phyloP scores from a whole-genome alignment of 1,140 invertebrate genomes.

The Melipona quadrifasciata region DNA sequence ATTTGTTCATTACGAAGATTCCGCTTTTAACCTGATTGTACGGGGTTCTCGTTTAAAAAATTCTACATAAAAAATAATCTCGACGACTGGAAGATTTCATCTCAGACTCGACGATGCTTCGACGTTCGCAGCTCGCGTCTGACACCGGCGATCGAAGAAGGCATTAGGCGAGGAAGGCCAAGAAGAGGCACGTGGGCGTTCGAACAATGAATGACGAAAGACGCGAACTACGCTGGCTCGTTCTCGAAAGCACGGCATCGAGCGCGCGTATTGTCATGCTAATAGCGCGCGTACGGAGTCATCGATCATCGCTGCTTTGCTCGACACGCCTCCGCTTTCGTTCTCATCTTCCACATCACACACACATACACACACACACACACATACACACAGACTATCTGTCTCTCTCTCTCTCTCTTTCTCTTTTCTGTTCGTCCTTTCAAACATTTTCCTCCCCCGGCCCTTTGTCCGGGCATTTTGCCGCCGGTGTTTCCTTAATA shows the following conservation, averaged over 20 bases:
- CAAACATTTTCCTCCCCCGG: constrained; percentile 18
- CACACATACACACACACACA: too few species aligned
- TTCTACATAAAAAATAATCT: too few species aligned
- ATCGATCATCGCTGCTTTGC: constrained; percentile 57
- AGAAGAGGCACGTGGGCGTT: neutral
- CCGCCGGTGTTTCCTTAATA: constrained; percentile 39
- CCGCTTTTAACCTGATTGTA: too few species aligned
- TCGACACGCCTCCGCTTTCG: neutral
- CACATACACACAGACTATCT: too few species aligned
- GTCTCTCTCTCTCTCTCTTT: too few species aligned
- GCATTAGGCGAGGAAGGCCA: constrained; percentile 41
- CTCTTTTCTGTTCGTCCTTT: constrained; percentile 14
- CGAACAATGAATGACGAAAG: constrained; percentile 59
- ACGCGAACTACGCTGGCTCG: constrained; percentile 24
- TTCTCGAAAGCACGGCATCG: constrained; percentile 4
- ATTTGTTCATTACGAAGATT: too few species aligned
- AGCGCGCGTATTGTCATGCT: constrained; percentile 60
- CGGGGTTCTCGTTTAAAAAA: too few species aligned
- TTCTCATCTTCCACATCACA: neutral
- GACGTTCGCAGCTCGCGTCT: neutral
- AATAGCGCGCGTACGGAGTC: constrained; percentile 57
- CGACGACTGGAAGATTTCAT: too few species aligned
- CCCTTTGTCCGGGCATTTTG: constrained; percentile 30
- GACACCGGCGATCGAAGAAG: constrained; percentile 10
- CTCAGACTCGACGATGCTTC: neutral